Evolutionary conservation across 2,888 invertebrate species (phyloP).

Genomic region (Sinodicranocentrus sp.): DNA sequence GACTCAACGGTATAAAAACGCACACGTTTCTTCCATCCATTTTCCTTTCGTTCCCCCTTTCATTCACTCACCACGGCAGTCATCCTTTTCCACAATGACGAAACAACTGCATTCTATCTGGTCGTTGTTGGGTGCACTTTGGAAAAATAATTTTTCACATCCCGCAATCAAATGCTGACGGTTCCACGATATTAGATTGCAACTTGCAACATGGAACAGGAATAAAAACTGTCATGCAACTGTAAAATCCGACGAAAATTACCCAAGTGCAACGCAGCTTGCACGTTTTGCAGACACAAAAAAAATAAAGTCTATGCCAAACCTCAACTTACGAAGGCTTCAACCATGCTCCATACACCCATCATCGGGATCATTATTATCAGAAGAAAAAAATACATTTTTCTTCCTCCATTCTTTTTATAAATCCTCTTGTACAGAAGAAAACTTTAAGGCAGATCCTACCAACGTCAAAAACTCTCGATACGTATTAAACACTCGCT

Average conservation of each 20-base stretch:
- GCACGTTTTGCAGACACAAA: background rate
- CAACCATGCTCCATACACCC: background rate
- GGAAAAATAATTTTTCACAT: conserved; percentile 20
- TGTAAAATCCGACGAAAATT: background rate
- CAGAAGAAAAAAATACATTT: background rate
- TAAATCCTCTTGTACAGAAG: background rate
- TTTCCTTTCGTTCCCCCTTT: conserved; percentile 19
- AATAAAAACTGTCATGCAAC: conserved; percentile 39
- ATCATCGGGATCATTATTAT: conserved; percentile 13
- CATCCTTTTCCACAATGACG: conserved; percentile 2
- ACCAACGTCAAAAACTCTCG: too few species aligned
- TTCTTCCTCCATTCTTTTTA: background rate
- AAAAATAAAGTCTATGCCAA: background rate
- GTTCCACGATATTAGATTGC: conserved; percentile 11
- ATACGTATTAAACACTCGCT: too few species aligned
- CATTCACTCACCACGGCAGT: conserved; percentile 26
- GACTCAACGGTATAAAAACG: conserved; percentile 42
- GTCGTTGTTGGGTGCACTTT: too few species aligned
- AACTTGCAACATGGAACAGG: conserved; percentile 21
- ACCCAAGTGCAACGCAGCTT: conserved; percentile 5
- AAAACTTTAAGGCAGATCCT: too few species aligned
- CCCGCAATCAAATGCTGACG: background rate
- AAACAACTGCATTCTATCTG: conserved; percentile 45
- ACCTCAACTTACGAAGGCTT: background rate
- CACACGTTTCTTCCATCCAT: conserved; percentile 14